These are phyloP conservation scores for Myanophis thanlyinensis DNA, from an alignment of 2,113 vertebrate species.

Conservation along the genomic window DNA sequence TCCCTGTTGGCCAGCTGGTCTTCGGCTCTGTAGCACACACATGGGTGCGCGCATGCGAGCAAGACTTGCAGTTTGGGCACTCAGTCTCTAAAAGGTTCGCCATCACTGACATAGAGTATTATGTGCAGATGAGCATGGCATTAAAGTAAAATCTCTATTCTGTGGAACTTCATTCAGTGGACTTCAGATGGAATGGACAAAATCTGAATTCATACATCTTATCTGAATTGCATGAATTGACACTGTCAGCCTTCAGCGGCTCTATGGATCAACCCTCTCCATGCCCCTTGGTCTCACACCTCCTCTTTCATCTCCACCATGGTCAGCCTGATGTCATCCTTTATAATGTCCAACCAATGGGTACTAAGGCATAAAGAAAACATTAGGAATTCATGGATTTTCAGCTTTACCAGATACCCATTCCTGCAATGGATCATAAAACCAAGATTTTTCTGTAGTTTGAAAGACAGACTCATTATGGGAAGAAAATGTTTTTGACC, in stretches of 20 bases:
- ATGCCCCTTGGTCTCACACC: neutral
- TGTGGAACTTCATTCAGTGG: neutral
- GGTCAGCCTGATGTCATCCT: neutral
- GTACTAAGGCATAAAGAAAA: neutral
- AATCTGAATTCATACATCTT: neutral
- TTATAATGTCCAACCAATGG: neutral
- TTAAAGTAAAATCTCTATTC: neutral
- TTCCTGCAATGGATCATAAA: neutral
- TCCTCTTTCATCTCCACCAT: neutral
- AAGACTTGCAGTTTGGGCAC: too few species aligned
- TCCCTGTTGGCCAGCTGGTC: too few species aligned
- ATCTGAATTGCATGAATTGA: neutral
- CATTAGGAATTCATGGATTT: neutral
- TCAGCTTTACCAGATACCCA: neutral
- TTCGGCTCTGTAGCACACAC: too few species aligned
- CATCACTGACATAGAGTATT: neutral
- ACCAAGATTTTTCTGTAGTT: neutral
- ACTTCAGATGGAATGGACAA: neutral
- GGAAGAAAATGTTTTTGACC: neutral
- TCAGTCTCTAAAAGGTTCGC: too few species aligned
- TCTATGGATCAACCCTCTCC: neutral
- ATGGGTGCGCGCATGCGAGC: too few species aligned
- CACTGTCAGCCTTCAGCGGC: neutral
- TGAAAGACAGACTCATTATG: neutral
- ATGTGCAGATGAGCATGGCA: neutral